These are phyloP conservation scores for Nematostella vectensis DNA, from an alignment of 92 coral and sea anemone species.

Conservation along the genomic window DNA sequence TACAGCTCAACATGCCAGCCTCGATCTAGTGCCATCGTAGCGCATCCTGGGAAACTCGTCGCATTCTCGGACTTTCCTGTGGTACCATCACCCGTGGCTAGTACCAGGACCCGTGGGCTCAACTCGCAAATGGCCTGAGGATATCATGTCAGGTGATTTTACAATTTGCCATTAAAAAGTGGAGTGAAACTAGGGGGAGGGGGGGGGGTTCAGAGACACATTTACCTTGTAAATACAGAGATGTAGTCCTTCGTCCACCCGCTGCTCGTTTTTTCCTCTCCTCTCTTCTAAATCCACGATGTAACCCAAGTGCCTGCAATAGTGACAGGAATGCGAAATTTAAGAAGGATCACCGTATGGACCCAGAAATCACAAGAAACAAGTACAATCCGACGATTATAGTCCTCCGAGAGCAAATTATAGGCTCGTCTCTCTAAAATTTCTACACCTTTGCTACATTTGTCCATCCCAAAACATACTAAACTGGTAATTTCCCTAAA, in stretches of 20 bases:
- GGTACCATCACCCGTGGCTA: slow-evolving; percentile 97
- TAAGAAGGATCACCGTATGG: neutral
- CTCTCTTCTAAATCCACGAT: slow-evolving; percentile 93
- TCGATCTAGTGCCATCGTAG: slow-evolving; percentile 72
- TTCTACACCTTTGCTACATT: too few species aligned
- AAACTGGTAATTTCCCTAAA: too few species aligned
- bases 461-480: too few species aligned
- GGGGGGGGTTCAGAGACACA: too few species aligned
- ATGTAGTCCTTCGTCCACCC: slow-evolving; percentile 96
- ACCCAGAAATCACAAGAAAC: too few species aligned
- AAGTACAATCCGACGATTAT: neutral
- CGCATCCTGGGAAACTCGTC: slow-evolving; percentile 97
- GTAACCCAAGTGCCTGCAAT: slow-evolving; percentile 83
- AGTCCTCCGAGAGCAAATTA: too few species aligned
- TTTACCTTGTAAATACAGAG: slow-evolving; percentile 95
- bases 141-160: too few species aligned
- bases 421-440: neutral
- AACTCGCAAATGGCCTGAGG: slow-evolving; percentile 84
- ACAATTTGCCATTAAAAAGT: neutral
- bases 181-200: too few species aligned
- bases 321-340: neutral
- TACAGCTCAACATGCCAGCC: slow-evolving; percentile 97
- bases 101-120: slow-evolving; percentile 69
- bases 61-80: slow-evolving; percentile 93
- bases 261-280: slow-evolving; percentile 92